Evolutionary conservation across 2,888 invertebrate species (phyloP), one percentile per base, ranked within the genome.

Genomic region (Orthonevra nobilis): DNA sequence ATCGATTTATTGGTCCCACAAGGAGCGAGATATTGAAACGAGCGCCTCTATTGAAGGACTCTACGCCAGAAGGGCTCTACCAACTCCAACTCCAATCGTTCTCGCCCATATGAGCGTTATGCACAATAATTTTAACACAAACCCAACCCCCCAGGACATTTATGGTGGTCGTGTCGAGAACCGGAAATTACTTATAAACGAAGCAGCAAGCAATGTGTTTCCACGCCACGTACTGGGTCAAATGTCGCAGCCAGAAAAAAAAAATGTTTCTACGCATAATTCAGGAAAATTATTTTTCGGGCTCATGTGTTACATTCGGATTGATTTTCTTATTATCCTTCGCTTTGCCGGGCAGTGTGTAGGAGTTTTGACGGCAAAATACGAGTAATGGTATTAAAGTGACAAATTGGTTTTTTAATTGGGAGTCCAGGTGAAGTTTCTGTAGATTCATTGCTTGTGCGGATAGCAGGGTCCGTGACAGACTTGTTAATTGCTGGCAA

Each of bases 371-470:
- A 77, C 66, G 66, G 38, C 54, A 61, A 44, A 40, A n/a, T n/a
- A n/a, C n/a, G n/a, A n/a, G 56, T 79, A 79, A 79, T 73, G 61
- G 56, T 73, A 73, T 79, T 79, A 79, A 66, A 73, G 54, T 61
- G 73, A 79, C 73, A 73, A 79, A 79, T 79, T 79, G 79, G 48
- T 79, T 73, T 79, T 79, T 79, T 79, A 79, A 79, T 79, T 79
- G 79, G 66, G 23, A n/a, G 60, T 66, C 73, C 66, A 79, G 79
- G 79, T 79, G 79, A 66, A 48, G 38, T 44, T 68, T 56, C 52
- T 61, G 32, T 48, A 42, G 73, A 68, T 61, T 79, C 66, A 73
- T 77, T 63, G 58, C 72, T 40, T 68, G 26, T 46, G 12, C 17
- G 32, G 52, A 38, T n/a, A n/a, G n/a, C n/a, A n/a, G n/a, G 48